Evolutionary conservation across 2,888 invertebrate genomes (phyloP), one percentile per base, ranked within the genome.

Genomic region (Anoplius nigerrimus): DNA sequence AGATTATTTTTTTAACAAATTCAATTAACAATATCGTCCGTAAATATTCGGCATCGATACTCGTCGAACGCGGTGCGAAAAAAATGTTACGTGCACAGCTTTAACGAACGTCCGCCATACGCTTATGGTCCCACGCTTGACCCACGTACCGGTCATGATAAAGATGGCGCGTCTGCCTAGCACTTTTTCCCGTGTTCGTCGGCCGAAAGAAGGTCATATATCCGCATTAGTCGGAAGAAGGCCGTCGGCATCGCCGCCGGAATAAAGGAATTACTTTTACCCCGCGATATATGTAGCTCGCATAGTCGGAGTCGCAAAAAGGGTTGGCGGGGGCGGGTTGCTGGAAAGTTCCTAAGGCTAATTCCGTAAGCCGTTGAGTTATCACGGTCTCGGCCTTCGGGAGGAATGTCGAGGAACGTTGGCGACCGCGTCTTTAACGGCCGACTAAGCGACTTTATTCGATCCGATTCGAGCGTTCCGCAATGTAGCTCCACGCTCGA

Each of bases 361-460:
- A 73, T 72, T 72, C 65, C 62, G 18, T 56, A 46, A 66, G 62
- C 65, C 57, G 53, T 21, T 73, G 72, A 73, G 68, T 71, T 73
- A 73, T 73, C 62, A 57, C 18, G 58, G 11, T 34, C 34, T 24
- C 24, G 68, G 62, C 68, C 65, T 68, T 43, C 54, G 0, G 24
- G 34, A 48, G 8, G 34, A 15, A 54, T 43, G n/a, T n/a, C n/a
- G 66, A 71, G 56, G 45, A 62, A 71, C 66, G 65, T 24, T 34
- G 42, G 22, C 11, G 45, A 6, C 13, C 16, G 15, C 52, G 45
- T 46, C 46, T 58, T 58, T 58, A n/a, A 5, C 34, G 34, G 11
- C 45, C 21, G 15, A 20, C 34, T 42, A 21, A 45, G 45, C 57
- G 57, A 45, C 15, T 20, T 16, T 43, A 20, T 46, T 1, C 46